These are phyloP conservation scores for Tridacna crocea DNA, from an alignment of 2,888 invertebrate species.

Conservation along the genomic window DNA sequence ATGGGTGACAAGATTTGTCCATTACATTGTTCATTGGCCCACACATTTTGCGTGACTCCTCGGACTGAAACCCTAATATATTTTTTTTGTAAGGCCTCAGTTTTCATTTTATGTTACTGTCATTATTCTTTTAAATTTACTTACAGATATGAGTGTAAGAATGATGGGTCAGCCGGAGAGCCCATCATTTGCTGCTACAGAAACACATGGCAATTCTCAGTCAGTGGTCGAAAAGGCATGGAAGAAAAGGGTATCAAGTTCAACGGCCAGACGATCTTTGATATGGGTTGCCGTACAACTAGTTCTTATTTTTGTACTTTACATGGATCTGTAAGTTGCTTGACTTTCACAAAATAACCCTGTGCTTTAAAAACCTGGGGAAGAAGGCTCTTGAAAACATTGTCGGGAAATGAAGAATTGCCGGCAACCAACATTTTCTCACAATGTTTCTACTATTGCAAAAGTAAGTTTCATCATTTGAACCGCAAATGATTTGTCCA, in stretches of 20 bases:
- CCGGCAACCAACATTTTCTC: background rate
- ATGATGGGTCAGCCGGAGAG: slow-evolving; percentile 49
- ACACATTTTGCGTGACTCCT: too few species aligned
- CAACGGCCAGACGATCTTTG: slow-evolving; percentile 67
- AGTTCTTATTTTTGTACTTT: slow-evolving; percentile 67
- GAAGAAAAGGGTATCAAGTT: slow-evolving; percentile 68
- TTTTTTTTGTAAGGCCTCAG: too few species aligned
- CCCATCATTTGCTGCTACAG: background rate
- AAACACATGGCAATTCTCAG: background rate
- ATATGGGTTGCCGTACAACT: slow-evolving; percentile 68
- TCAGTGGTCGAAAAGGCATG: slow-evolving; percentile 73
- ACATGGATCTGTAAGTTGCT: slow-evolving; percentile 75
- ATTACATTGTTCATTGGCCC: too few species aligned
- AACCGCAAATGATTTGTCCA: too few species aligned
- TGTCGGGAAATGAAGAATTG: background rate
- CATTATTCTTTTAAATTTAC: too few species aligned
- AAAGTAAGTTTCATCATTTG: background rate
- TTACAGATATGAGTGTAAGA: background rate
- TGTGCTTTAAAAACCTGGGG: background rate
- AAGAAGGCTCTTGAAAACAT: background rate
- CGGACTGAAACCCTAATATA: too few species aligned
- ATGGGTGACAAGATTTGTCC: too few species aligned
- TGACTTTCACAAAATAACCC: background rate
- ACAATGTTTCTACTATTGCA: background rate
- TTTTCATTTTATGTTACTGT: too few species aligned